Conservation (phyloP, 2,888 invertebrate genomes). For the Tigriopus californicus region DNA sequence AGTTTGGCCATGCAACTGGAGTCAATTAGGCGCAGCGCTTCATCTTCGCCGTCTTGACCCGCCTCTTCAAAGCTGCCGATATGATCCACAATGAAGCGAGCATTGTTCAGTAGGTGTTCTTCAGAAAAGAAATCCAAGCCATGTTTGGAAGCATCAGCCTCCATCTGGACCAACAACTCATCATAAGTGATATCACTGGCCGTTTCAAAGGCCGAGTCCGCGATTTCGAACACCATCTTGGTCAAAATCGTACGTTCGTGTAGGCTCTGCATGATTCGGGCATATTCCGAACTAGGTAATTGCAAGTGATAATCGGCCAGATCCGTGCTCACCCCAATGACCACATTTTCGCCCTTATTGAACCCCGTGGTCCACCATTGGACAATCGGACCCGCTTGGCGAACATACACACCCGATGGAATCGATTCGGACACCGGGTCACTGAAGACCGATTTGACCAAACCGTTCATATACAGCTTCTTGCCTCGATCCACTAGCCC, state of each 20-base stretch:
- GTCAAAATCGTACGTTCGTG: slow-evolving; percentile 55
- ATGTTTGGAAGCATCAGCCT: background rate
- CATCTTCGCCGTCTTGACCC: slow-evolving; percentile 31
- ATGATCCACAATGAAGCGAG: slow-evolving; percentile 34
- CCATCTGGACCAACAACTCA: slow-evolving; percentile 43
- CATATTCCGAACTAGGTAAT: slow-evolving; percentile 48
- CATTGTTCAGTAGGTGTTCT: slow-evolving; percentile 23
- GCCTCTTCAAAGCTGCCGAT: slow-evolving; percentile 33
- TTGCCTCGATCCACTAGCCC: too few relatives aligned
- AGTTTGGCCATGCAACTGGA: too few relatives aligned
- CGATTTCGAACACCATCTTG: slow-evolving; percentile 58
- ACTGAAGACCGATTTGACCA: too few relatives aligned
- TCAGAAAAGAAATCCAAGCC: background rate
- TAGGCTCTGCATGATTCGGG: slow-evolving; percentile 46
- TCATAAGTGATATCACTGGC: slow-evolving; percentile 43
- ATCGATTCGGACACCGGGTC: slow-evolving; percentile 27
- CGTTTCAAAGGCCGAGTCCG: slow-evolving; percentile 42
- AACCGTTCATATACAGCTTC: too few relatives aligned
- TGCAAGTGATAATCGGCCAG: slow-evolving; percentile 61
- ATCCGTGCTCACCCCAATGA: slow-evolving; percentile 53
- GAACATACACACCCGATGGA: slow-evolving; percentile 46
- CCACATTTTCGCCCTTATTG: slow-evolving; percentile 37
- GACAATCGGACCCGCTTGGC: slow-evolving; percentile 60
- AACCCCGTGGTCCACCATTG: slow-evolving; percentile 56
- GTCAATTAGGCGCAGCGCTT: too few relatives aligned